Evolutionary conservation across 2,113 vertebrate genomes (phyloP).

Genomic region (Xyliphius kryptos): DNA sequence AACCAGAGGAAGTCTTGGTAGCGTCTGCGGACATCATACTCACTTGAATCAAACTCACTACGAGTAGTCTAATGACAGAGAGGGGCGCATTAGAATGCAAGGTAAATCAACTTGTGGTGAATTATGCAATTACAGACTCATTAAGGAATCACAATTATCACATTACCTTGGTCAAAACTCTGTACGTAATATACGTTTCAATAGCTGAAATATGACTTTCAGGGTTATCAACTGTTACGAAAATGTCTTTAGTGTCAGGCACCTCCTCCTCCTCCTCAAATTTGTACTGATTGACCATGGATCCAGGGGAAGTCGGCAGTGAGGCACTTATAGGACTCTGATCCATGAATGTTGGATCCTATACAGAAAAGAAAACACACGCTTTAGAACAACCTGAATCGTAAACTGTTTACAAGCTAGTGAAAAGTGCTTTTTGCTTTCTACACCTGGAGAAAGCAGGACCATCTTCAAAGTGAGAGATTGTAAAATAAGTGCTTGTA

Average conservation of each 20-base stretch:
- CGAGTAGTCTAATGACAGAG: slow-evolving; percentile 77
- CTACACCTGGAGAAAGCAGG: too few species aligned
- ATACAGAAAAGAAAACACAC: slow-evolving; percentile 27
- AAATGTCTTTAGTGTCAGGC: slow-evolving; percentile 77
- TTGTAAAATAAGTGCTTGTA: too few species aligned
- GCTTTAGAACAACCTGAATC: not conserved
- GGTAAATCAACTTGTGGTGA: not conserved
- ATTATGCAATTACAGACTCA: not conserved
- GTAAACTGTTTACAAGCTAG: too few species aligned
- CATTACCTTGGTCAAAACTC: slow-evolving; percentile 84
- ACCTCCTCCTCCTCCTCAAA: slow-evolving; percentile 78
- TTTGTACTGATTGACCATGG: slow-evolving; percentile 88
- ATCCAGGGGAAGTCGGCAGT: slow-evolving; percentile 79
- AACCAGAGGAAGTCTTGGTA: slow-evolving; percentile 98
- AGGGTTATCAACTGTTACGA: slow-evolving; percentile 85
- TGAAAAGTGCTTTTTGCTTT: too few species aligned
- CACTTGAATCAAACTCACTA: slow-evolving; percentile 86
- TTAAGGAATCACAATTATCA: not conserved
- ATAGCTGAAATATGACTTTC: slow-evolving; percentile 91
- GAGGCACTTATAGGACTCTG: slow-evolving; percentile 68
- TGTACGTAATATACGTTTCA: slow-evolving; percentile 93
- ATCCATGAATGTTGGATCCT: slow-evolving; percentile 75
- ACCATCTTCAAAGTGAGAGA: too few species aligned
- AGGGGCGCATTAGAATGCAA: slow-evolving; percentile 10
- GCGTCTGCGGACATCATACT: slow-evolving; percentile 85